phyloP scores from a whole-genome alignment of 2,113 vertebrate species.

The Tragelaphus strepsiceros region DNA sequence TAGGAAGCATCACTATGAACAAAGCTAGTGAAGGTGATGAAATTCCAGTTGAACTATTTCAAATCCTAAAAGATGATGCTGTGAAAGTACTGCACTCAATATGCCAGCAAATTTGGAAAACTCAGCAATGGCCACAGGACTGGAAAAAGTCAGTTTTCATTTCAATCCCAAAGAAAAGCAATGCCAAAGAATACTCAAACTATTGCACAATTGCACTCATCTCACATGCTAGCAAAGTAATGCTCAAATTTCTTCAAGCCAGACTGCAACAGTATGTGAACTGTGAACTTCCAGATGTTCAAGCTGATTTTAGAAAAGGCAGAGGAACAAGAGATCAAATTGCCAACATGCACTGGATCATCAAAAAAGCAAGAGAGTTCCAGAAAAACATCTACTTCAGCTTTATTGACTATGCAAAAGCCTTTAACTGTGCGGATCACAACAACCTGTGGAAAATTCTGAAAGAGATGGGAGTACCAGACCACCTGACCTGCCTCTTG shows the following conservation, averaged over 20 bases:
- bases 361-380: neutral
- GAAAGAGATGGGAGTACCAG: neutral
- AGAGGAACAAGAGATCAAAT: neutral
- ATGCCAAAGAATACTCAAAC: neutral
- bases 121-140: neutral
- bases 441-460: neutral
- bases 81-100: neutral
- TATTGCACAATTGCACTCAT: neutral
- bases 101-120: neutral
- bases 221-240: neutral
- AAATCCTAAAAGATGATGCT: neutral
- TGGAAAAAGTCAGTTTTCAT: neutral
- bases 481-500: neutral
- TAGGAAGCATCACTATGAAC: neutral
- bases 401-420: neutral
- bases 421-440: neutral
- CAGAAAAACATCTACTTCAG: neutral
- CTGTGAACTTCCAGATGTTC: fast-evolving
- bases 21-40: neutral
- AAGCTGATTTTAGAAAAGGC: neutral
- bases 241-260: neutral
- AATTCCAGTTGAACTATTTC: neutral
- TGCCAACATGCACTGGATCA: neutral
- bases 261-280: neutral
- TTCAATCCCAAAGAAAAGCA: neutral